Conservation (phyloP, 2,888 invertebrate species). For the Limnephilus rhombicus region DNA sequence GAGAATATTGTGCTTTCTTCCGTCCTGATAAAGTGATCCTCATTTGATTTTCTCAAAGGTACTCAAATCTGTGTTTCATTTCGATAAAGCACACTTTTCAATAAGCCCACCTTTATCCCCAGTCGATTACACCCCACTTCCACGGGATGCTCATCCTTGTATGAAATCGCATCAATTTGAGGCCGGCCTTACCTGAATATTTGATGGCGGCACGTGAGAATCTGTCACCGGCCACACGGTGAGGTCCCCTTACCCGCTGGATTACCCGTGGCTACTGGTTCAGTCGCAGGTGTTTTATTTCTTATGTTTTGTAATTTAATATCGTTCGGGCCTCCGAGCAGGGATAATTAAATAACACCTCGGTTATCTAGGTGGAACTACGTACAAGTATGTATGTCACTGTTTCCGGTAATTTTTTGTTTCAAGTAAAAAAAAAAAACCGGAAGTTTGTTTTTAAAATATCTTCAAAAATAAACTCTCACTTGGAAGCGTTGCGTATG, state of each 20-base stretch:
- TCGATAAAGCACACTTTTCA: background rate
- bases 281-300: background rate
- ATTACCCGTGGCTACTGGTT: background rate
- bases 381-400: background rate
- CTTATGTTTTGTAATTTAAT: background rate
- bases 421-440: too few relatives aligned
- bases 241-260: background rate
- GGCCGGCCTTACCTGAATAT: background rate
- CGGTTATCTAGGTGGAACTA: background rate
- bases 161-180: background rate
- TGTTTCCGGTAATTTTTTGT: background rate
- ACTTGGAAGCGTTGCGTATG: background rate
- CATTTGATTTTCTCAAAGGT: background rate
- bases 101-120: background rate
- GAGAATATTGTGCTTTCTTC: background rate
- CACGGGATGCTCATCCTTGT: background rate
- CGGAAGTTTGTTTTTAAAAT: background rate
- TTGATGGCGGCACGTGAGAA: constrained; percentile 7
- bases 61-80: background rate
- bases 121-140: background rate
- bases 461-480: background rate
- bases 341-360: background rate
- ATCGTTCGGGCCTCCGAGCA: background rate
- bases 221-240: background rate
- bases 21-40: background rate